Conservation (phyloP, 2,797 vertebrate genomes). For the Smutsia temminckii region DNA sequence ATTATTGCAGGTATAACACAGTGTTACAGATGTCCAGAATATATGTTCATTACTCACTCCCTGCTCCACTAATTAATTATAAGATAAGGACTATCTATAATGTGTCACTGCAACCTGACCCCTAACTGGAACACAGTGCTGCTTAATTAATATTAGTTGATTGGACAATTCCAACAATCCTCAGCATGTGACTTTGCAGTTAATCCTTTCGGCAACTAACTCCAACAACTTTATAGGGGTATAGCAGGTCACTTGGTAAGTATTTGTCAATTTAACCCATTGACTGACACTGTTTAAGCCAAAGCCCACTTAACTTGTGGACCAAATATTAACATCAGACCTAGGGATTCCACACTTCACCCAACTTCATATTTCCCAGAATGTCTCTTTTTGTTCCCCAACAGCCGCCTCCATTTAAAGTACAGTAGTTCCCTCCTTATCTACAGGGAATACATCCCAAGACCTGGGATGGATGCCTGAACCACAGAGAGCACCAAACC, state of each 20-base stretch:
- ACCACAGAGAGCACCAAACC: neutral
- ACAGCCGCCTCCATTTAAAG: conserved; percentile 20
- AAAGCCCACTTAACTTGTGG: conserved; percentile 36
- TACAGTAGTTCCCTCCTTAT: neutral
- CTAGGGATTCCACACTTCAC: neutral
- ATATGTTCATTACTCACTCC: neutral
- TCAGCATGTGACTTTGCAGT: neutral
- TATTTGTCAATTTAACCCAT: conserved; percentile 18
- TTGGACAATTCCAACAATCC: neutral
- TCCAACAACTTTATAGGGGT: conserved; percentile 12
- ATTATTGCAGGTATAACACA: neutral
- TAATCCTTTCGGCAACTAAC: neutral
- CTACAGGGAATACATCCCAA: neutral
- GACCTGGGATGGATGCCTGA: neutral
- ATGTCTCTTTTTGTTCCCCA: neutral
- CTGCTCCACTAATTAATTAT: neutral
- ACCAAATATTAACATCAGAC: conserved; percentile 16
- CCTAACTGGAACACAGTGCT: neutral
- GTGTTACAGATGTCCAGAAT: neutral
- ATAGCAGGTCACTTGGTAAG: neutral
- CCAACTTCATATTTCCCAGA: neutral
- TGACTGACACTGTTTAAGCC: neutral
- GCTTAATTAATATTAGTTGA: neutral
- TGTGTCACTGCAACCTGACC: neutral
- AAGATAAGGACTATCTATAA: neutral